phyloP scores from a whole-genome alignment of 37 sponge, comb jelly and placozoan species.

The Agelas oroides region DNA sequence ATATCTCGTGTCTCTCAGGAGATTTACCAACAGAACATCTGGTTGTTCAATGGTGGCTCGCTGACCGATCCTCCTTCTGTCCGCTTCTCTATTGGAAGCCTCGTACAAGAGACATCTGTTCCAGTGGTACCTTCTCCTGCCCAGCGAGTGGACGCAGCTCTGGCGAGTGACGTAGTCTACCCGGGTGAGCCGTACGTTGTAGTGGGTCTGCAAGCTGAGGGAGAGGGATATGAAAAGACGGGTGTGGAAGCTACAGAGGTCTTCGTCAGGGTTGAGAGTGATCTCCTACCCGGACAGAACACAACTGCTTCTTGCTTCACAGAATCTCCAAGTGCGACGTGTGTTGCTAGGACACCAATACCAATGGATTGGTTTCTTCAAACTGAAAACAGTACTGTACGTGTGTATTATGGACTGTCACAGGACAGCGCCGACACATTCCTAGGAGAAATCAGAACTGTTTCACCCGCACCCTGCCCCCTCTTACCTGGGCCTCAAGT shows the following conservation, averaged over 20 bases:
- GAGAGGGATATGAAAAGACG: constrained; percentile 28
- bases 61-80: constrained; percentile 1
- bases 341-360: constrained; percentile 32
- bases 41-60: constrained; percentile 56
- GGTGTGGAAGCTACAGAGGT: constrained; percentile 48
- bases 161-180: constrained; percentile 39
- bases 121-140: constrained; percentile 26
- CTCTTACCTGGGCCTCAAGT: neutral
- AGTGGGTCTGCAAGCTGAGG: constrained; percentile 60
- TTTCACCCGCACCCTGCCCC: neutral
- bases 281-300: neutral
- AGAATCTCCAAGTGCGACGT: constrained; percentile 20
- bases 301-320: constrained; percentile 49
- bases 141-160: constrained; percentile 3
- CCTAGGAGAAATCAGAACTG: constrained; percentile 18
- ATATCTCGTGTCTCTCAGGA: constrained; percentile 41
- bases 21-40: constrained; percentile 66
- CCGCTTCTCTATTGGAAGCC: constrained; percentile 45
- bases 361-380: constrained; percentile 38
- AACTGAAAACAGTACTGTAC: neutral
- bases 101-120: constrained; percentile 8
- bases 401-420: constrained; percentile 43
- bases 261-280: constrained; percentile 14
- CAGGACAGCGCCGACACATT: neutral
- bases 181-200: constrained; percentile 45